These are phyloP conservation scores for Siniperca knerii DNA, from an alignment of 2,113 vertebrate species.

Conservation along the genomic window DNA sequence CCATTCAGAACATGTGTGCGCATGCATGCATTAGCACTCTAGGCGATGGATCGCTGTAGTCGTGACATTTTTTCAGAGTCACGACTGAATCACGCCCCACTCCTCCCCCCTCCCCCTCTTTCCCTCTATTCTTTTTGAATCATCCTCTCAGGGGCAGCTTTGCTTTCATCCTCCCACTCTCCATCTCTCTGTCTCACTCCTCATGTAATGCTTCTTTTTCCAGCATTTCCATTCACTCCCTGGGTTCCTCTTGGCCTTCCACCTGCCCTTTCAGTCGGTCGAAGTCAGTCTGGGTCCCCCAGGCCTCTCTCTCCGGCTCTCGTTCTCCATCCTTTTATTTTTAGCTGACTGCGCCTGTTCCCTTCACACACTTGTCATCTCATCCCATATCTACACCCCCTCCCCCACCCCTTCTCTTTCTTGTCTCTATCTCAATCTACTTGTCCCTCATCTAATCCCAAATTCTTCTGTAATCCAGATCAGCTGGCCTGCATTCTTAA, in stretches of 20 bases:
- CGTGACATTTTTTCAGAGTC: constrained; percentile 77
- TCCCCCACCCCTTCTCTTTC: background rate
- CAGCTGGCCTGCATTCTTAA: constrained; percentile 80
- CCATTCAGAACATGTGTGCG: constrained; percentile 44
- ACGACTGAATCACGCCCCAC: constrained; percentile 71
- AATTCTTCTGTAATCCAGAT: constrained; percentile 82
- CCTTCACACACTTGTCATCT: constrained; percentile 64
- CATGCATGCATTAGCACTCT: constrained; percentile 49
- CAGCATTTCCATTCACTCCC: constrained; percentile 57
- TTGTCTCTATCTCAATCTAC: constrained; percentile 60
- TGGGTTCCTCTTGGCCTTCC: constrained; percentile 64
- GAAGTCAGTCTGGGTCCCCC: constrained; percentile 65
- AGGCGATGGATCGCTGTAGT: constrained; percentile 59
- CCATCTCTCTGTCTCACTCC: constrained; percentile 49
- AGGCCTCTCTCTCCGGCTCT: constrained; percentile 59
- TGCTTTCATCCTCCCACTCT: constrained; percentile 73
- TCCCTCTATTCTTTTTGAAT: constrained; percentile 71
- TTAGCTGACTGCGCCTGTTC: constrained; percentile 59
- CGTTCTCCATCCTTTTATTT: constrained; percentile 66
- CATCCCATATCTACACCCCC: constrained; percentile 28
- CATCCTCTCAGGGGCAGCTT: constrained; percentile 72
- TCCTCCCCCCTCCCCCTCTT: constrained; percentile 36
- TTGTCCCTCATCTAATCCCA: constrained; percentile 77
- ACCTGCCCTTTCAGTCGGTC: constrained; percentile 67
- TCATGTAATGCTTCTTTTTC: constrained; percentile 53